Percentiles rank a stretch among this genome's conserved stretches.
Conservation (phyloP, 2,113 vertebrate species). For the Chiloscyllium plagiosum region DNA sequence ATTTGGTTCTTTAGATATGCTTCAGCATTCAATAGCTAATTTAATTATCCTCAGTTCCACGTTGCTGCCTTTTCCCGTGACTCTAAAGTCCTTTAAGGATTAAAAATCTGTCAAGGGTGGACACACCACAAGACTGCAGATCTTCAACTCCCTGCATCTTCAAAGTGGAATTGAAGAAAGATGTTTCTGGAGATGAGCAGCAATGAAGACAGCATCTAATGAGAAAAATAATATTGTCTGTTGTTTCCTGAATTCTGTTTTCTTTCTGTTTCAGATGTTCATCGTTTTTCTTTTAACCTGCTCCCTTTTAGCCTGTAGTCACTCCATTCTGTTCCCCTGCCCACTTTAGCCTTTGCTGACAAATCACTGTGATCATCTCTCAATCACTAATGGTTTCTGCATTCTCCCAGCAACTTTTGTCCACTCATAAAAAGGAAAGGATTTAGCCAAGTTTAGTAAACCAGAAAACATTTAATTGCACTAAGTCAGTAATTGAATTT, state of each 20-base stretch:
- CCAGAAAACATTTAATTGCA: not conserved
- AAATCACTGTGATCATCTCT: not conserved
- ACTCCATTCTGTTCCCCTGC: not conserved
- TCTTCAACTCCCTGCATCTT: not conserved
- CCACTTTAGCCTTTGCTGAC: not conserved
- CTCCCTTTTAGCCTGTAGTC: not conserved
- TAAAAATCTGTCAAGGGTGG: no score
- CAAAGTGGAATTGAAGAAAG: not conserved
- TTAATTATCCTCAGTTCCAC: no score
- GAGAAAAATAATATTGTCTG: not conserved
- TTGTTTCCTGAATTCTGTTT: not conserved
- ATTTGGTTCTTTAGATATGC: no score
- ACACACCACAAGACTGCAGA: not conserved
- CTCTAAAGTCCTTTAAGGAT: no score
- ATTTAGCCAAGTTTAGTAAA: not conserved
- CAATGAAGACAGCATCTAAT: not conserved
- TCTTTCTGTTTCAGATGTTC: not conserved
- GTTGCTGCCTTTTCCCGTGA: no score
- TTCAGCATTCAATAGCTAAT: no score
- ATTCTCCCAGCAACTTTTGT: not conserved
- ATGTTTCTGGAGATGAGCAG: not conserved
- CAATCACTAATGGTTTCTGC: not conserved
- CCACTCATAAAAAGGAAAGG: not conserved
- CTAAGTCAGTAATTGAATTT: not conserved
- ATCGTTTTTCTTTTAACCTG: not conserved